Conservation (phyloP, 2,113 vertebrate species). For the Cricetomys ansorgei region DNA sequence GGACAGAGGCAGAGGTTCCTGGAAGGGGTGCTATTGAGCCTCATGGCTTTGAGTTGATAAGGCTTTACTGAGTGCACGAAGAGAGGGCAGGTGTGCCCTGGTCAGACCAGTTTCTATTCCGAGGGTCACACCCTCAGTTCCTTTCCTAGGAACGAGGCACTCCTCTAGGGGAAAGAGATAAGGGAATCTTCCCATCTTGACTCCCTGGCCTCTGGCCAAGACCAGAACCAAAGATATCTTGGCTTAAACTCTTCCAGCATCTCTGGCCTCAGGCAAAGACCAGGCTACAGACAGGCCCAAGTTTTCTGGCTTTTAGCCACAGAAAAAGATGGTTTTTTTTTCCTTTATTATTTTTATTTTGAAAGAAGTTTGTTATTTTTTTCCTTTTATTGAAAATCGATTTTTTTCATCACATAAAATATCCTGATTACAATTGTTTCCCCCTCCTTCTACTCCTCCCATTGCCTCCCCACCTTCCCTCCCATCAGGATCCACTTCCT, state of each 20-base stretch:
- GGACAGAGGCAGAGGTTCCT: background rate
- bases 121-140: background rate
- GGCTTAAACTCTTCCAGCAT: background rate
- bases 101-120: background rate
- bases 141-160: too few species aligned
- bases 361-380: background rate
- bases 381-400: background rate
- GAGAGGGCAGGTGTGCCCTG: rapidly evolving
- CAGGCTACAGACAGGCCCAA: background rate
- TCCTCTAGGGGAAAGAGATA: background rate
- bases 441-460: background rate
- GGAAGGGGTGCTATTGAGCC: background rate
- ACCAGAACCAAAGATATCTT: background rate
- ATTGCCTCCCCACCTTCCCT: background rate
- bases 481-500: background rate
- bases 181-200: background rate
- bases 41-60: background rate
- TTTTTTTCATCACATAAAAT: background rate
- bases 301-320: background rate
- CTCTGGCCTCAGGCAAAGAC: background rate
- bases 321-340: background rate
- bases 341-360: background rate
- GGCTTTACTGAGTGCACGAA: background rate
- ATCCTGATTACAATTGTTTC: background rate
- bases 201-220: background rate